Conservation (phyloP, 2,113 vertebrate genomes). For the Nannobrachium achirus region DNA sequence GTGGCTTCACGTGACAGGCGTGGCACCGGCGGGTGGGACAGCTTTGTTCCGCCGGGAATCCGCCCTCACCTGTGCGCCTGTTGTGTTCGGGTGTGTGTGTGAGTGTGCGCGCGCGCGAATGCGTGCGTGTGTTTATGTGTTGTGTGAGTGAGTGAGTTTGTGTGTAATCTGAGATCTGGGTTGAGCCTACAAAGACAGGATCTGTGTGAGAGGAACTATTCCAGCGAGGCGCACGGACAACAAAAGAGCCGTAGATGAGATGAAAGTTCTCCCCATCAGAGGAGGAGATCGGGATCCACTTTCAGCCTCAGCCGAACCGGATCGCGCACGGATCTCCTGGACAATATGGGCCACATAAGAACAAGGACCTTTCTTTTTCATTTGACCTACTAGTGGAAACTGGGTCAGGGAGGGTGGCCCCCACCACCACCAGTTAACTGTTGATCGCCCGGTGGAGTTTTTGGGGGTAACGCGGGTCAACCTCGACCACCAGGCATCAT, state of each 20-base stretch:
- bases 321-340: conserved; percentile 16
- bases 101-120: neutral
- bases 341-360: conserved; percentile 44
- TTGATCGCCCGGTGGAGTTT: neutral
- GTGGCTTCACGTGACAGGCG: conserved; percentile 69
- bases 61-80: conserved; percentile 36
- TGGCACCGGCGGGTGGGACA: conserved; percentile 28
- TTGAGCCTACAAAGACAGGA: neutral
- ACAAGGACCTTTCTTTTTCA: neutral
- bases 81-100: neutral
- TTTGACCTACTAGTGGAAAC: conserved; percentile 4
- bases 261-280: neutral
- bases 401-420: conserved; percentile 31
- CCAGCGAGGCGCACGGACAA: neutral
- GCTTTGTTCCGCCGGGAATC: conserved; percentile 28
- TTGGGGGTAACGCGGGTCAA: neutral
- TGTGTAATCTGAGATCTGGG: conserved; percentile 22
- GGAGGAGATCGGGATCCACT: conserved; percentile 5
- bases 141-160: too few relatives aligned
- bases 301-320: neutral
- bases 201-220: neutral
- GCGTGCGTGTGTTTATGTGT: neutral
- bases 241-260: neutral
- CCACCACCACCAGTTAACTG: neutral
- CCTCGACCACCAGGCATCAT: too few relatives aligned